Evolutionary conservation across 1,140 invertebrate species (phyloP).

Genomic region (Micrasema minimum): DNA sequence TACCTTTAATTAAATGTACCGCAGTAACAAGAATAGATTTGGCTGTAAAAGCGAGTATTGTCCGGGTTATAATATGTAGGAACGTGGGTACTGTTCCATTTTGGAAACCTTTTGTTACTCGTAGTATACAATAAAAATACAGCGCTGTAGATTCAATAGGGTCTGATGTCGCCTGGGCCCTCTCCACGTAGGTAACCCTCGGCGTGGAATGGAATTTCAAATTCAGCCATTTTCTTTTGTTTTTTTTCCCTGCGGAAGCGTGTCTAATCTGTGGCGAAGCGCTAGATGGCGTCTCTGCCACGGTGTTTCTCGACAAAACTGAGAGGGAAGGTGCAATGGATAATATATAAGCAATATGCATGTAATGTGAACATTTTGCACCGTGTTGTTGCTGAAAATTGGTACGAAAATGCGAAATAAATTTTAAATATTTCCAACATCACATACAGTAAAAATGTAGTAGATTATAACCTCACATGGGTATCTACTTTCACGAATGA

Average conservation of each 20-base stretch:
- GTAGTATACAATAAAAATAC: conserved; percentile 9
- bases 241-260: conserved; percentile 10
- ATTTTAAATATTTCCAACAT: neutral
- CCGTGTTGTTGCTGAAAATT: no score
- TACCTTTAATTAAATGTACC: no score
- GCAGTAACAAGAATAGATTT: no score
- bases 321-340: conserved; percentile 2
- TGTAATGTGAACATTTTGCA: neutral
- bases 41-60: no score
- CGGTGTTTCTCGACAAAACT: neutral
- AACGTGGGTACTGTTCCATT: no score
- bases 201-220: conserved; percentile 48
- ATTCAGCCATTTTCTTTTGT: conserved; percentile 38
- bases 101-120: neutral
- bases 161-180: conserved; percentile 9
- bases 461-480: no score
- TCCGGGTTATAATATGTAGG: no score
- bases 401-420: no score
- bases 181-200: conserved; percentile 14
- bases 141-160: conserved; percentile 1
- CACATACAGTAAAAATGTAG: neutral
- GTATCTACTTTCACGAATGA: no score
- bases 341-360: conserved; percentile 24
- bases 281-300: neutral
- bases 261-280: conserved; percentile 31